A percentile compares a stretch with the other conserved stretches of the same genome.
These are phyloP conservation scores for Mylabris sibirica DNA, from an alignment of 2,888 invertebrate genomes.

Conservation along the genomic window DNA sequence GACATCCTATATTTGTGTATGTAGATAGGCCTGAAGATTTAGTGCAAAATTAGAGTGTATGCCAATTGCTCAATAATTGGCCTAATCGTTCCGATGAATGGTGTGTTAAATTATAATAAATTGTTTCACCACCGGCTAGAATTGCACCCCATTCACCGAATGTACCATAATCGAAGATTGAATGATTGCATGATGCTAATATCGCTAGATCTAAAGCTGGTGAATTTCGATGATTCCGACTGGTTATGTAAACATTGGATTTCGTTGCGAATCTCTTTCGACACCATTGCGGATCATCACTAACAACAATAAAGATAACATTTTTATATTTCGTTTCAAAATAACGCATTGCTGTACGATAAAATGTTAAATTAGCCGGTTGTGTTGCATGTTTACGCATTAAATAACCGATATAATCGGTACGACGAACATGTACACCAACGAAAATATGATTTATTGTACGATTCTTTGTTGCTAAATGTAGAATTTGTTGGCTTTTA, in stretches of 20 bases:
- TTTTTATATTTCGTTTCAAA: slow-evolving; percentile 59
- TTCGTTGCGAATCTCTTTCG: slow-evolving; percentile 53
- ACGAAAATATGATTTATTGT: slow-evolving; percentile 58
- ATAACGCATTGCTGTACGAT: slow-evolving; percentile 60
- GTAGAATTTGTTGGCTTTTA: slow-evolving; percentile 62
- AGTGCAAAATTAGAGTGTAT: slow-evolving; percentile 44
- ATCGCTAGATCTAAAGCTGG: slow-evolving; percentile 62
- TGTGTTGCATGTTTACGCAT: slow-evolving; percentile 62
- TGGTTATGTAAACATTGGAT: slow-evolving; percentile 59
- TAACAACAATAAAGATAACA: slow-evolving; percentile 61
- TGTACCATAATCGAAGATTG: slow-evolving; percentile 65
- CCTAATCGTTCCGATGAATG: slow-evolving; percentile 59
- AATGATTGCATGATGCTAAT: slow-evolving; percentile 64
- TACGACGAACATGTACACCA: slow-evolving; percentile 54
- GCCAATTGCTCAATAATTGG: slow-evolving; percentile 61
- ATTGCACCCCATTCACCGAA: slow-evolving; percentile 65
- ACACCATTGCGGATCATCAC: slow-evolving; percentile 64
- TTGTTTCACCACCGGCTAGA: slow-evolving; percentile 62
- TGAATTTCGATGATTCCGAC: slow-evolving; percentile 54
- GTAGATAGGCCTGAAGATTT: too few relatives aligned
- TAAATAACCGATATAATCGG: slow-evolving; percentile 56
- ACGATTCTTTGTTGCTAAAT: slow-evolving; percentile 49
- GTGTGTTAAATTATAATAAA: slow-evolving; percentile 60
- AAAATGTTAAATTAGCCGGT: slow-evolving; percentile 59
- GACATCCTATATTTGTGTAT: too few relatives aligned